phyloP scores from a whole-genome alignment of 2,888 invertebrate species.

The Gasteruption jaculator region DNA sequence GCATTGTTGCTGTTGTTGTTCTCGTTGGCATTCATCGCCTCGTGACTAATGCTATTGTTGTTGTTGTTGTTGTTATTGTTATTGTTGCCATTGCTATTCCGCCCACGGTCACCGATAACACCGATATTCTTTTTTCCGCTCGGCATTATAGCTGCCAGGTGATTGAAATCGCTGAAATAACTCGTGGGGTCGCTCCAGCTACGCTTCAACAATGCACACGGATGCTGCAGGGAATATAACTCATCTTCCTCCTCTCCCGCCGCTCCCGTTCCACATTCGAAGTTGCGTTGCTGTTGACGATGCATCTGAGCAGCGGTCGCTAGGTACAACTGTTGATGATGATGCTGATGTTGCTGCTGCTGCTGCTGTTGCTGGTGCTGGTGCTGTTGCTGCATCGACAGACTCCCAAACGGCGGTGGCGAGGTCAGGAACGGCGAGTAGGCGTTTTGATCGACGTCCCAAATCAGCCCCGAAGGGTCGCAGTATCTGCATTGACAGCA shows the following conservation, averaged over 20 bases:
- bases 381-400: slow-evolving; percentile 13
- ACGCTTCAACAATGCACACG: slow-evolving; percentile 51
- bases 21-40: too few species aligned
- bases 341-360: slow-evolving; percentile 21
- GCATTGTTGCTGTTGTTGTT: too few species aligned
- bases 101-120: slow-evolving; percentile 47
- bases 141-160: slow-evolving; percentile 39
- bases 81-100: too few species aligned
- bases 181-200: slow-evolving; percentile 65
- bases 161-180: slow-evolving; percentile 47
- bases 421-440: slow-evolving; percentile 56
- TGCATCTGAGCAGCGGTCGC: too few species aligned
- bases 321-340: slow-evolving; percentile 21
- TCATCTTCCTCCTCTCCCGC: slow-evolving; percentile 28
- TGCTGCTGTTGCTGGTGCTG: slow-evolving; percentile 20
- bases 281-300: slow-evolving; percentile 24
- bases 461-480: slow-evolving; percentile 70
- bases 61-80: too few species aligned
- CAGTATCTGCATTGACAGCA: slow-evolving; percentile 71
- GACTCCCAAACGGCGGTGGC: slow-evolving; percentile 30
- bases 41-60: too few species aligned
- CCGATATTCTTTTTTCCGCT: slow-evolving; percentile 51
- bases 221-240: too few species aligned
- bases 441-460: slow-evolving; percentile 65
- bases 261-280: slow-evolving; percentile 48